Base-by-base conservation (phyloP, 2,888 invertebrate species). In the Acronicta alni region DNA sequence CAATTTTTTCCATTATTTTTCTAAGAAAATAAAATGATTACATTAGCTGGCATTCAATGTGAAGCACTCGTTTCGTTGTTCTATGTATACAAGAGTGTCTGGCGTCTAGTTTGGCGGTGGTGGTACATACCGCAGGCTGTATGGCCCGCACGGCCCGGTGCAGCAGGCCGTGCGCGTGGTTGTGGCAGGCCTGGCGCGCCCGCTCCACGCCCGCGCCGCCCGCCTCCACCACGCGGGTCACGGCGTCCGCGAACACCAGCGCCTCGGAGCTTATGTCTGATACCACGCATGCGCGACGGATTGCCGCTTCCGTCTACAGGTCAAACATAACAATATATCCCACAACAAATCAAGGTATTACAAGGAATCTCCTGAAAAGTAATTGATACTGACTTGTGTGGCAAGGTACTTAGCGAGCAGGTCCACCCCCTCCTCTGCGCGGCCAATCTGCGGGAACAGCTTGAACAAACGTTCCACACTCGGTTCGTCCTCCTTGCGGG, bases 381-480 rank as follows among this genome's bases (percentile, higher is more conserved):
- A 5, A 4, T 30, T 30, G 12, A 32, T 39, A 57, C 55, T 52
- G 75, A 97, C 97, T 95, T 98, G 98, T 10, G 96, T 95, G 69
- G 98, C 97, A 10, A 99, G 95, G 87, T 98, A 99, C 44, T 95
- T 96, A 30, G 98, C 97, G 83, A 99, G 98, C 78, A 98, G 96
- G 59, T 96, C 96, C 14, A 99, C 95, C 0, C 99, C 99, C 77
- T 98, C 97, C 39, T 97, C 96, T 64, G 99, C 98, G 90, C 98
- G 97, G 16, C 98, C 98, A 9, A 99, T 95, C 61, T 99, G 95
- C 0, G 99, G 99, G 90, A 99, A 99, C 81, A 99, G 96, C 90
- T 99, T 99, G 89, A 99, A 99, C 86, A 99, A 98, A 55, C 99
- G 95, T 86, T 99, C 99, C 16, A 99, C 97, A 0, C 97, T 97